Base-by-base conservation (phyloP, 2,797 vertebrate species). In the Numenius phaeopus region DNA sequence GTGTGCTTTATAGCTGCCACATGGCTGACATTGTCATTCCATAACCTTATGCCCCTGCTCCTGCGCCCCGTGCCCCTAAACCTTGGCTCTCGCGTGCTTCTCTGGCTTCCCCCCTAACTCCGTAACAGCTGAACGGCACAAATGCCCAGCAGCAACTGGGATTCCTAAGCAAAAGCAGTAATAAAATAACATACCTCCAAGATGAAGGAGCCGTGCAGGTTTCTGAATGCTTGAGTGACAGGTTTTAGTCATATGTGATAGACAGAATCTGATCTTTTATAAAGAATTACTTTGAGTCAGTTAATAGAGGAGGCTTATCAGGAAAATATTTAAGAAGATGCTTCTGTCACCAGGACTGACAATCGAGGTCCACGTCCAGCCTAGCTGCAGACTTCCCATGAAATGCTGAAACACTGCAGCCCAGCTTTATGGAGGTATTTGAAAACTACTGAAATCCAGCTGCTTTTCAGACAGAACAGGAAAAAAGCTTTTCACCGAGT, bases 71-170 rank as follows among this genome's bases (percentile, higher is more conserved):
- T 95, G 89, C 57, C 90, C 93, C 66, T 49, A 96, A 97, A 90
- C 79, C 77, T 95, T 92, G 75, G 37, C 46, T 96, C 81, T 84
- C 94, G n/a, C 64, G 14, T 95, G 67, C 78, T 94, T 96, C 71
- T 90, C 83, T 82, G 69, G 78, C 79, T 94, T 87, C 84, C 59
- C 75, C 69, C 57, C 91, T 50, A 78, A 89, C 70, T 92, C 70
- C 6, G 1, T 93, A 97, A 97, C 96, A 98, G 96, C 97, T 98
- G 97, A 98, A 90, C 87, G 21, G 87, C 90, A 97, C 90, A 98
- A 98, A 97, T 97, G 93, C 91, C 97, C 95, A 95, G 49, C 46
- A 97, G 94, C 67, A 90, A 95, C 94, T 96, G 91, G 93, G 90
- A 96, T 97, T 97, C 88, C 95, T 95, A 73, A 96, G 91, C 79